Base-by-base conservation (phyloP, 2,888 invertebrate species). In the Drosophila borealis region DNA sequence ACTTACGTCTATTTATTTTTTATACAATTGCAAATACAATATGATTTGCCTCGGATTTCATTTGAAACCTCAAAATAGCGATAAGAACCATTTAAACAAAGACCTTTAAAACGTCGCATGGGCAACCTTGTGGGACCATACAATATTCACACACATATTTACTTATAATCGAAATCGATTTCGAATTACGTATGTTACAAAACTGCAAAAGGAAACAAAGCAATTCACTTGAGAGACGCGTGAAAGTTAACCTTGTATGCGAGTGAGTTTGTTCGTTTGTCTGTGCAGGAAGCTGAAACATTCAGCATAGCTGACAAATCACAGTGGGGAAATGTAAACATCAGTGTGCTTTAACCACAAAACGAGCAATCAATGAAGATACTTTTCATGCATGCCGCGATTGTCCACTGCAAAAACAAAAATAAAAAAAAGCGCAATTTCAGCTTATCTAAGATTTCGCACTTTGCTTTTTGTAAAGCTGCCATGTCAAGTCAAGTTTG, bases 381-480 rank as follows among this genome's bases (percentile, higher is more conserved):
- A 75, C 70, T 75, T 81, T 73, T 71, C 51, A 84, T 70, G 84
- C 78, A 60, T 29, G 61, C 50, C 72, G 67, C 65, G 49, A 51
- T 45, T 59, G 50, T 29, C 10, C 57, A 67, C 45, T 45, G 41
- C 33, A 54, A 51, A 14, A 56, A 62, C 13, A 13, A 48, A 11
- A 55, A 41, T 6, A 25, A 44, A 61, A 36, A 63, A 49, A 72
- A 80, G 62, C 59, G 62, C 66, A 62, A 68, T 75, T 75, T 57
- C 5, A 62, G 75, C 67, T 82, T 88, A 82, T 88, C 85, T 81
- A 55, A 78, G 88, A 85, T 88, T 63, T 73, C 4, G 71, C 56
- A 53, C 44, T 63, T 69, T 53, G 42, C 72, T 57, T 53, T 64
- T 53, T 59, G 36, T 49, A 50, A 69, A 70, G 61, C 59, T 62